Base-by-base conservation (phyloP, 2,113 vertebrate species). In the Cebidichthys violaceus region DNA sequence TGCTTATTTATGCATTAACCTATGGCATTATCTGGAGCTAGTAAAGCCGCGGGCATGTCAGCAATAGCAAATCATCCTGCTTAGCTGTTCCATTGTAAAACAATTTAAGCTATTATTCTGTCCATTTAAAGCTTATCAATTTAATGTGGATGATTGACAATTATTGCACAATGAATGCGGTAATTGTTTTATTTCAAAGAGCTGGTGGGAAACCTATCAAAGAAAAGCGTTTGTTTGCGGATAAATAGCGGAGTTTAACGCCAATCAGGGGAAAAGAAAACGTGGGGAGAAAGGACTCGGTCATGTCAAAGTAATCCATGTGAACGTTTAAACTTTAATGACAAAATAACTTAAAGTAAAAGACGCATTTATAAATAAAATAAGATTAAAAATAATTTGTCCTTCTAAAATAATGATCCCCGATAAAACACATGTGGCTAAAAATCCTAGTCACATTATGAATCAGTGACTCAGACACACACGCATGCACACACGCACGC, bases 1-100 rank as follows among this genome's bases (percentile, higher is more conserved):
- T 95, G 94, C 94, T 96, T 95, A 95, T 95, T 93, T 93, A 92
- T 92, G 92, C 91, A 92, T 95, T 94, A 94, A 94, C 93, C 94
- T 93, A 69, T 86, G 91, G 88, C 87, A 83, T 94, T 92, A 91
- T 94, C 4, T 55, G 72, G 84, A 82, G 86, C 91, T 93, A 90
- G 91, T 94, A 93, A 94, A 93, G 92, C 91, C 91, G 77, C 88
- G 89, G 90, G 89, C 92, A 92, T 92, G 93, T 93, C 93, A 91
- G 81, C 86, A 81, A 87, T 85, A n/a, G 88, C 89, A 91, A 78
- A 90, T 90, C 90, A 90, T 89, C 88, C 93, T 47, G 89, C 91
- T 92, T 89, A 90, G 88, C 89, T 62, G 76, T 74, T 37, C 89
- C 85, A 93, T 94, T 94, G 93, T 93, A 90, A 87, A 88, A 88